Evolutionary conservation across 2,888 invertebrate species (phyloP), one percentile per base, ranked within the genome.

Genomic region (Linnaemya tessellans): DNA sequence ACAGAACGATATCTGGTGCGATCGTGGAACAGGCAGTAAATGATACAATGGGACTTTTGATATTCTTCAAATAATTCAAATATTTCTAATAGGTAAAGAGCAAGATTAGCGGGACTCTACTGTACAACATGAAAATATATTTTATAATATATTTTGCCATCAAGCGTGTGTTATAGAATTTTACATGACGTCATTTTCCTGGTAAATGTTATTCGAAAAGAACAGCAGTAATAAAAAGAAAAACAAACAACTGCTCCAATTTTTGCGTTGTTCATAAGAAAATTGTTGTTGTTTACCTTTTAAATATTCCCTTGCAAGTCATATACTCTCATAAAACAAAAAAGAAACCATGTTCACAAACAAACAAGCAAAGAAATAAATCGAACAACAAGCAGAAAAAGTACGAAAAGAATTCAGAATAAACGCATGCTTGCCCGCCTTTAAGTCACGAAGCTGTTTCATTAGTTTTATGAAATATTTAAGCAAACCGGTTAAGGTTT

Each of bases 101-200:
- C n/a, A n/a, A n/a, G n/a, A 30, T 30, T 30, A 30, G 2, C 30
- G 30, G 3, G 30, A 5, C 5, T 5, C 30, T 30, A 30, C 30
- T 30, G 30, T 30, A 30, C 3, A 5, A 30, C 3, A 5, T 30
- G 30, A 30, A 30, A 3, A 30, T 30, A 30, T 5, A 30, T 30
- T 3, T 30, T 3, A 30, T 3, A 30, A 30, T n/a, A 30, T 35
- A 8, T 58, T 35, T 35, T 30, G 30, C 54, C 3, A 13, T 54
- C 20, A 22, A 13, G 22, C 11, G 13, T 54, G 54, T 3, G 7
- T 3, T 22, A 46, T 54, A 43, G 7, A 49, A 54, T 35, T 58
- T 10, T n/a, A 38, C 18, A 79, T 85, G 80, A 85, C 81, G 84
- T 79, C 67, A 81, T 85, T 85, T 82, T 75, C 54, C 79, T 81